These are phyloP conservation scores for Cephonodes hylas DNA, from an alignment of 2,888 invertebrate species.

Conservation along the genomic window DNA sequence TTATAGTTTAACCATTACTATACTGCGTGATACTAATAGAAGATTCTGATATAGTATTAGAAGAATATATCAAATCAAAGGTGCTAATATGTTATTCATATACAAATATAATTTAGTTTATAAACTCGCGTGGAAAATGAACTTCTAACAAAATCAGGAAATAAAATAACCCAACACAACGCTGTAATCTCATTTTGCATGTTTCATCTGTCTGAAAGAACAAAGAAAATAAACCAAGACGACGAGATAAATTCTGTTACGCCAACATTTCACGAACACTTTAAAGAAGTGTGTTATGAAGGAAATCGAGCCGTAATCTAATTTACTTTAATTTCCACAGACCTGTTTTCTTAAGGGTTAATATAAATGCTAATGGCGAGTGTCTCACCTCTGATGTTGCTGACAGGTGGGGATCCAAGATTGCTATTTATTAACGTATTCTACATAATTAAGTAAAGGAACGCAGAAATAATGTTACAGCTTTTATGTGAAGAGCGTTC, in stretches of 20 bases:
- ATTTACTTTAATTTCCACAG: conserved; percentile 56
- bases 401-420: conserved; percentile 16
- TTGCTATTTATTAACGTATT: conserved; percentile 27
- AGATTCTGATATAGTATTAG: too few relatives aligned
- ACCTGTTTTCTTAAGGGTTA: conserved; percentile 65
- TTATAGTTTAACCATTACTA: too few relatives aligned
- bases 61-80: too few relatives aligned
- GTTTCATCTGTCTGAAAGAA: background rate
- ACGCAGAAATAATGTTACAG: background rate
- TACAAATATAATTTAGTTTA: background rate
- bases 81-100: background rate
- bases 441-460: conserved; percentile 10
- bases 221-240: conserved; percentile 13
- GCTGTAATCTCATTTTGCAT: background rate
- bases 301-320: conserved; percentile 46
- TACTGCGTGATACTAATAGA: too few relatives aligned
- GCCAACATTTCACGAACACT: conserved; percentile 11
- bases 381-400: conserved; percentile 32
- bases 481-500: background rate
- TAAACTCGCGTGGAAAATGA: background rate
- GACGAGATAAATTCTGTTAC: conserved; percentile 20
- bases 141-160: background rate
- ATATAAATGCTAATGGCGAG: conserved; percentile 70
- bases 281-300: conserved; percentile 22
- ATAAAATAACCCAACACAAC: background rate